Conservation (phyloP, 37 sponge, comb jelly and placozoan species). For the Agelas oroides region DNA sequence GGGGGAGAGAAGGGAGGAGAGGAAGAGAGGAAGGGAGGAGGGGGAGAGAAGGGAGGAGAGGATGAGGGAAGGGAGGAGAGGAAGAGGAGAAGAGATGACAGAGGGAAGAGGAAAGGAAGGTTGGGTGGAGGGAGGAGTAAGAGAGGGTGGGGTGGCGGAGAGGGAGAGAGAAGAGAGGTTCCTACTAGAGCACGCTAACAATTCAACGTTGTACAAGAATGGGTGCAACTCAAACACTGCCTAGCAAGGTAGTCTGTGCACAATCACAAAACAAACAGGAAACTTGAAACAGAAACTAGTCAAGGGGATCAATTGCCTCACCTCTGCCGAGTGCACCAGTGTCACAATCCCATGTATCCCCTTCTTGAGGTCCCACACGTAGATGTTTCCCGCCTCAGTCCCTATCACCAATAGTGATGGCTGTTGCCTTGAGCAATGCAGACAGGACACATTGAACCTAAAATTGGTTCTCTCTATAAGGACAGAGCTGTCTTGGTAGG, state of each 20-base stretch:
- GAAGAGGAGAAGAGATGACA: too few relatives aligned
- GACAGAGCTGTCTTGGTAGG: slow-evolving; percentile 19
- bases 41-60: too few relatives aligned
- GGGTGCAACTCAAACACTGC: too few relatives aligned
- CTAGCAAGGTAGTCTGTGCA: too few relatives aligned
- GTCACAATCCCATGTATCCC: slow-evolving; percentile 1
- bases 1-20: background rate
- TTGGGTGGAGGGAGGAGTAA: background rate
- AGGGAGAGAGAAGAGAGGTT: too few relatives aligned
- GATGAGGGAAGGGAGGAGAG: too few relatives aligned
- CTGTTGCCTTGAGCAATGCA: slow-evolving; percentile 44
- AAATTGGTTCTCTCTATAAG: slow-evolving; percentile 26
- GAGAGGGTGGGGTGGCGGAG: background rate
- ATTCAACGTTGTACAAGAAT: too few relatives aligned
- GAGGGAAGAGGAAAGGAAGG: background rate
- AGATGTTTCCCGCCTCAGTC: slow-evolving; percentile 28
- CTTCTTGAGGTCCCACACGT: slow-evolving; percentile 28
- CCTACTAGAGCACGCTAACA: too few relatives aligned
- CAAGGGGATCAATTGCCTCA: background rate
- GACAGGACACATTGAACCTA: slow-evolving; percentile 33
- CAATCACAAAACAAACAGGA: too few relatives aligned
- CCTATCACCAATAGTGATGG: slow-evolving; percentile 43
- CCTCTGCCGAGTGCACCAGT: slow-evolving; percentile 11
- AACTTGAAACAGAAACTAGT: too few relatives aligned
- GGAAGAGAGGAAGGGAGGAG: too few relatives aligned